phyloP scores from a whole-genome alignment of 2,888 invertebrate species.

The Morpho helenor region DNA sequence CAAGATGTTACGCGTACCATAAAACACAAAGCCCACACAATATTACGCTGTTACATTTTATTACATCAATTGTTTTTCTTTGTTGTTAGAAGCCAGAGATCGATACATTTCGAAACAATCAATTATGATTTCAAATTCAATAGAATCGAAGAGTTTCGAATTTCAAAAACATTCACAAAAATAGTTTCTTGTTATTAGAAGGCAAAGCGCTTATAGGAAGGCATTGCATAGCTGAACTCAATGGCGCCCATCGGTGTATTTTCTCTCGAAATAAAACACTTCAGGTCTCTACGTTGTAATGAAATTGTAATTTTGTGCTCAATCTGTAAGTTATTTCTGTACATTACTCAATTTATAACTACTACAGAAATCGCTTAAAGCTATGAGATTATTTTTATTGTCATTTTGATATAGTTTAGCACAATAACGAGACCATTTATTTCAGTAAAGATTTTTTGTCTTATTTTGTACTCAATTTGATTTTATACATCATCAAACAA shows the following conservation, averaged over 20 bases:
- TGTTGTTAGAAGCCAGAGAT: too few species aligned
- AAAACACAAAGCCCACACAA: neutral
- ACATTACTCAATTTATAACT: too few species aligned
- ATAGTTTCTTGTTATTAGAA: constrained; percentile 7
- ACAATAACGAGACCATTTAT: too few species aligned
- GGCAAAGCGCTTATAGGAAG: neutral
- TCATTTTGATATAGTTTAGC: too few species aligned
- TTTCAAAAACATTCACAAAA: constrained; percentile 6
- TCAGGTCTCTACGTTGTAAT: constrained; percentile 3
- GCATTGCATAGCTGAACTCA: constrained; percentile 9
- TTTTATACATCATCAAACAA: too few species aligned
- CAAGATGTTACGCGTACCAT: neutral
- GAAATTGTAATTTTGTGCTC: neutral
- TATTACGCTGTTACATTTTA: neutral
- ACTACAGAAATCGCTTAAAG: too few species aligned
- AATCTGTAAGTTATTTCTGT: neutral
- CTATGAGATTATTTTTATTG: too few species aligned
- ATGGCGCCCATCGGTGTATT: constrained; percentile 5
- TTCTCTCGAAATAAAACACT: constrained; percentile 17
- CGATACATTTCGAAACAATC: too few species aligned
- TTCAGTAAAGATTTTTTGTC: too few species aligned
- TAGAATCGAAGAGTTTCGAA: neutral
- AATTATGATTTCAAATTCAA: neutral
- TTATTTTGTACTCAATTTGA: too few species aligned
- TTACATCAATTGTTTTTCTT: neutral